Percentiles rank a stretch among this genome's conserved stretches.
phyloP scores from a whole-genome alignment of 2,113 vertebrate genomes.

The Pongo pygmaeus region DNA sequence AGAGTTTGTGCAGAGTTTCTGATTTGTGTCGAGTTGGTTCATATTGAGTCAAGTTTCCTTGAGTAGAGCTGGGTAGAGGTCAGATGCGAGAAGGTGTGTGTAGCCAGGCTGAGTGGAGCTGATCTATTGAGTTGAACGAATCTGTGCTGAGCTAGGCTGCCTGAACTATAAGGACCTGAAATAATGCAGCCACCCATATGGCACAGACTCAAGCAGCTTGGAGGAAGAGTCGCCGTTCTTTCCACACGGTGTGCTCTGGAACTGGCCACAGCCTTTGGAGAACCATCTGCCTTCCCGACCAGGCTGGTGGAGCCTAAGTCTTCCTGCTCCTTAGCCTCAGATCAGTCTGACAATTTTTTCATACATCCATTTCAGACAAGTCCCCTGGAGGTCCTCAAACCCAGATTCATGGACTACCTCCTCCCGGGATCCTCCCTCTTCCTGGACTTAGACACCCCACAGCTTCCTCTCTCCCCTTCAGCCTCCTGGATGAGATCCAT shows the following conservation, averaged over 20 bases:
- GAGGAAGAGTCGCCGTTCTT: slow-evolving; percentile 86
- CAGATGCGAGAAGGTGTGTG: neutral
- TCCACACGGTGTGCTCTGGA: slow-evolving; percentile 86
- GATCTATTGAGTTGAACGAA: neutral
- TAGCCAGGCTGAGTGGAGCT: neutral
- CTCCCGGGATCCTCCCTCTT: slow-evolving; percentile 90
- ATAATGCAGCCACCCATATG: slow-evolving; percentile 82
- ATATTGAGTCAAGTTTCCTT: neutral
- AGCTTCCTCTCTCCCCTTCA: slow-evolving; percentile 88
- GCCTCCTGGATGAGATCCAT: slow-evolving; percentile 87
- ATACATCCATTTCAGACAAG: slow-evolving; percentile 78
- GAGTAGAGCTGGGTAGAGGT: neutral
- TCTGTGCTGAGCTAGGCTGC: neutral
- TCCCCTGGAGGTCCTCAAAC: slow-evolving; percentile 88
- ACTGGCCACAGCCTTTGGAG: slow-evolving; percentile 80
- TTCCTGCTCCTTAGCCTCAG: slow-evolving; percentile 91
- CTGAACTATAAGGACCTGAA: slow-evolving; percentile 71
- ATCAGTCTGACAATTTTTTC: slow-evolving; percentile 89
- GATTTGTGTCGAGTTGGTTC: neutral
- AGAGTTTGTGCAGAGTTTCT: neutral
- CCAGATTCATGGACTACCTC: slow-evolving; percentile 86
- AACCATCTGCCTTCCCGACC: slow-evolving; percentile 78
- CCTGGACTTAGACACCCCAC: slow-evolving; percentile 89
- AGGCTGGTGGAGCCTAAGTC: slow-evolving; percentile 84
- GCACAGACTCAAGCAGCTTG: slow-evolving; percentile 83